These are phyloP conservation scores for Phalanger gymnotis DNA, from an alignment of 2,797 vertebrate genomes.

Conservation along the genomic window DNA sequence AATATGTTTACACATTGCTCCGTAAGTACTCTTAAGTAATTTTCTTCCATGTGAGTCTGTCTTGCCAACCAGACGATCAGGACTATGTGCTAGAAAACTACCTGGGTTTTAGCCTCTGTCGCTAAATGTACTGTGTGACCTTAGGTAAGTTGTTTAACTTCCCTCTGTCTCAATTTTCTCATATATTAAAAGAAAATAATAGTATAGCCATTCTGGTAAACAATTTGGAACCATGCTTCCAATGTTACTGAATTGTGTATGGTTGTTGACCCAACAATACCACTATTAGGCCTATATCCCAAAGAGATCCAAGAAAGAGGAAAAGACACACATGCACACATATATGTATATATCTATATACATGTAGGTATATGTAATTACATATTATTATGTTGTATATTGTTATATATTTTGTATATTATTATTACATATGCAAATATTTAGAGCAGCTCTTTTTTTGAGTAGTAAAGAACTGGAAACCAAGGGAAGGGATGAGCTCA, in stretches of 20 bases:
- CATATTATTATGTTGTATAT: no score
- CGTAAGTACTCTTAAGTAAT: background rate
- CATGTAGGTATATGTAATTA: background rate
- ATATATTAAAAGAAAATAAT: background rate
- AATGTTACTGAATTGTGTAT: background rate
- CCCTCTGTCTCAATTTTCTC: background rate
- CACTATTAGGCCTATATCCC: background rate
- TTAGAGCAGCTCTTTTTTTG: background rate
- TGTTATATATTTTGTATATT: no score
- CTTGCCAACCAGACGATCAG: background rate
- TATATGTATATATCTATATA: background rate
- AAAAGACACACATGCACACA: background rate
- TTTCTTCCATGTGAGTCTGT: background rate
- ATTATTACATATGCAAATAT: background rate
- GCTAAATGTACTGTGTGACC: background rate
- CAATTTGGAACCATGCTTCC: background rate
- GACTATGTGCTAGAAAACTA: background rate
- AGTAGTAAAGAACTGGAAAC: background rate
- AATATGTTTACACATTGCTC: background rate
- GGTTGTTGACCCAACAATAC: background rate
- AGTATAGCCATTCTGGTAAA: background rate
- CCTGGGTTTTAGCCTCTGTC: background rate
- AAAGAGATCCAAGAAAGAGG: background rate
- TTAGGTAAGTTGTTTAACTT: background rate
- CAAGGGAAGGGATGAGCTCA: background rate